These are phyloP conservation scores for Rhea americana DNA, from an alignment of 2,113 vertebrate genomes.

Conservation along the genomic window DNA sequence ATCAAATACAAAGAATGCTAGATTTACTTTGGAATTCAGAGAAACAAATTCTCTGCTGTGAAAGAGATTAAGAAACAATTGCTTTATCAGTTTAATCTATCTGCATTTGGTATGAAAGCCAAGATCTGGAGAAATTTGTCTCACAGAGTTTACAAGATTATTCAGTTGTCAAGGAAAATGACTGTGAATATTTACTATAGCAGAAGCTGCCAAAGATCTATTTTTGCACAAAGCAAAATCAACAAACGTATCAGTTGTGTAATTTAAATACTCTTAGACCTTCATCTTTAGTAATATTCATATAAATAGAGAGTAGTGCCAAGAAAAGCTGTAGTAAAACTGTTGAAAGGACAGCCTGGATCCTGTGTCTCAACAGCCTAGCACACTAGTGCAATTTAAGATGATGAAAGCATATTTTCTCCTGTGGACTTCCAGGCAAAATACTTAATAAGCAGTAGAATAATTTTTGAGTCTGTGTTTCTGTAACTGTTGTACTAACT, in stretches of 20 bases:
- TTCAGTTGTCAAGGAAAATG: neutral
- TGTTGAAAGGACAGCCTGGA: neutral
- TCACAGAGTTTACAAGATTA: neutral
- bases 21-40: constrained; percentile 36
- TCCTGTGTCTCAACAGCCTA: neutral
- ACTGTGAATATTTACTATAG: neutral
- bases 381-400: neutral
- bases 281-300: neutral
- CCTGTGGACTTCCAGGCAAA: neutral
- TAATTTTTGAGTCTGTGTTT: neutral
- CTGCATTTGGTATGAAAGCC: neutral
- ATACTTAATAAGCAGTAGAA: neutral
- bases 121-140: constrained; percentile 25
- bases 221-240: neutral
- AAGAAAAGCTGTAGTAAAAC: neutral
- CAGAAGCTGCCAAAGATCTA: neutral
- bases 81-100: constrained; percentile 39
- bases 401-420: neutral
- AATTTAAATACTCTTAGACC: neutral
- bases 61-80: constrained; percentile 42
- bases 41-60: constrained; percentile 13
- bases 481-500: neutral
- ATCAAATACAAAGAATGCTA: constrained; percentile 17
- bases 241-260: neutral
- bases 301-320: neutral